A percentile compares a stretch with the other conserved stretches of the same genome.
phyloP scores from a whole-genome alignment of 2,888 invertebrate species.

The Xylota segnis region DNA sequence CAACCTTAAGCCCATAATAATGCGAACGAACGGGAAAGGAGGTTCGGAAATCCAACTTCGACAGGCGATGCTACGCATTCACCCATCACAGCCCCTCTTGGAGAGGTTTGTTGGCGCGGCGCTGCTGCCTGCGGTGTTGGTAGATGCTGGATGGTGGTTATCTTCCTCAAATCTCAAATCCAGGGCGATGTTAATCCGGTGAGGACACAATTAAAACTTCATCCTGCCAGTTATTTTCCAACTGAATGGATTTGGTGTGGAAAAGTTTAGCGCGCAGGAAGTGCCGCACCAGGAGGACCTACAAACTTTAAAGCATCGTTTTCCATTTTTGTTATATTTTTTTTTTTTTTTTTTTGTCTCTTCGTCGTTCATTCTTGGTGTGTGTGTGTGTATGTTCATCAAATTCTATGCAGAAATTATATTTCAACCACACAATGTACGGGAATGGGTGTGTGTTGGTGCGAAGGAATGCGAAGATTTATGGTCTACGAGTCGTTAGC shows the following conservation, averaged over 20 bases:
- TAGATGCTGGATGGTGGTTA: conserved; percentile 49
- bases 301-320: conserved; percentile 62
- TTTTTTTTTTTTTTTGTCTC: not conserved
- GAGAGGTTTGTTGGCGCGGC: not conserved
- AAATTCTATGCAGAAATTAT: conserved; percentile 72
- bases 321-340: conserved; percentile 37
- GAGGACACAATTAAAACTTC: conserved; percentile 79
- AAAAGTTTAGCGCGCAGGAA: conserved; percentile 69
- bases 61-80: conserved; percentile 51
- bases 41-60: conserved; percentile 43
- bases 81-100: not conserved
- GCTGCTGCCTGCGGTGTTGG: not conserved
- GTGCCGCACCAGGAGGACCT: conserved; percentile 53
- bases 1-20: conserved; percentile 70
- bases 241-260: conserved; percentile 74
- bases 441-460: conserved; percentile 50
- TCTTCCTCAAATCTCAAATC: conserved; percentile 65
- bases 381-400: conserved; percentile 58
- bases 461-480: conserved; percentile 77
- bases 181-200: conserved; percentile 78
- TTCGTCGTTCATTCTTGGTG: too few species aligned
- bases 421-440: conserved; percentile 52
- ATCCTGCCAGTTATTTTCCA: conserved; percentile 78
- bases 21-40: conserved; percentile 35
- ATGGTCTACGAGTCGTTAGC: conserved; percentile 79